Base-by-base conservation (phyloP, 2,888 invertebrate genomes). In the Leptopterna dolabrata region DNA sequence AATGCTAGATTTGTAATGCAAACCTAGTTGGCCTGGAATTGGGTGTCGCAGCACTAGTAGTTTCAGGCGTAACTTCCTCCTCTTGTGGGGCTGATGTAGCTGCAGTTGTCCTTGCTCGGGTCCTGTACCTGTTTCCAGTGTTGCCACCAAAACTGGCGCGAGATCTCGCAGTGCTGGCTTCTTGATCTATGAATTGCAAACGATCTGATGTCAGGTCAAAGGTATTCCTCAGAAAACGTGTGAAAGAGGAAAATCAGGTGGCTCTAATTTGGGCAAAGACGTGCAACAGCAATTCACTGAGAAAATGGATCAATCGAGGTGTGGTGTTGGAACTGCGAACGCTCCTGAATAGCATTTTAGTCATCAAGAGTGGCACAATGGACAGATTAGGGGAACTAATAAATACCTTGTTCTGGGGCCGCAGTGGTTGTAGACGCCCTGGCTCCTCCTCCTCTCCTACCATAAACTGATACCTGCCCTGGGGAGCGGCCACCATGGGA, bases 1-100 rank as follows among this genome's bases (percentile, higher is more conserved):
- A n/a, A n/a, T n/a, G n/a, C n/a, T n/a, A n/a, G n/a, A n/a, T 6
- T 63, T 36, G 7, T 36, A 36, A 36, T 36, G 7, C 2, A 36
- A 1, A 63, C 78, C 76, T 78, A 7, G 82, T 86, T 3, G 76
- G 86, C 30, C 83, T 83, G 13, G 83, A 27, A 24, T 29, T 87
- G 70, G 87, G 91, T 16, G 92, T 91, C 16, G 91, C 90, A 88
- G 91, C 91, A 0, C 91, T 90, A 11, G 90, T 89, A 73, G 89
- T 82, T 16, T 89, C 90, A 41, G 89, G 87, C 70, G 90, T 89
- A n/a, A 89, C 86, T 71, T 89, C 89, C 30, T 90, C 90, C 19
- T 89, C 88, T 51, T 90, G 76, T 24, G 89, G 88, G 9, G 90
- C 88, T 82, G 90, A n/a, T 55, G 81, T n/a, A 16, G 90, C 88